Evolutionary conservation across 2,113 vertebrate species (phyloP), one percentile per base, ranked within the genome.

Genomic region (Oenanthe oenanthe): DNA sequence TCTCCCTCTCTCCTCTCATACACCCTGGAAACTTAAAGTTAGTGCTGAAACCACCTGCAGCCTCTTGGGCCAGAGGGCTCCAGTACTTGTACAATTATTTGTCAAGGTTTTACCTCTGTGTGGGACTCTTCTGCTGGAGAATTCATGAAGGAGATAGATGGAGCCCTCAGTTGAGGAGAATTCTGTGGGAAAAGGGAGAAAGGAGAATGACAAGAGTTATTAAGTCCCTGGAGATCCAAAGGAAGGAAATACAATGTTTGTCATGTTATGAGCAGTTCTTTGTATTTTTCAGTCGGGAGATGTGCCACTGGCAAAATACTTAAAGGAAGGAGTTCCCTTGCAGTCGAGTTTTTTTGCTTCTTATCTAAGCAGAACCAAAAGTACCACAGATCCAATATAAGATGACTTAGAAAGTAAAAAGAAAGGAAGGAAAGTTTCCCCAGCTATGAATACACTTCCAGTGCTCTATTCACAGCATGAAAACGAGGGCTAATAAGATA

Each of bases 1-100:
- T 3, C 5, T 2, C 1, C 0, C 5, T 53, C 9, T 31, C 7
- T 71, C 19, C 19, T 7, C 13, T 34, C n/a, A 14, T 20, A 48
- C 19, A 17, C 13, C 5, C 26, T 0, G 0, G 12, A 31, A 53
- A 16, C 17, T 54, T 45, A 6, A 8, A 24, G 17, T 61, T 36
- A 4, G 5, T 40, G 10, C 28, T n/a, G 36, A 29, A 75, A 74
- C 10, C 61, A n/a, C 4, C 13, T 32, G 1, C 24, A 58, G 12
- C 10, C 15, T 78, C 42, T 50, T 2, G 7, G 61, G n/a, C 20
- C 51, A 40, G 26, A 47, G 40, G 14, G 6, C 9, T 74, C 4
- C 2, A 71, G 21, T 31, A 9, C 18, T 74, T 36, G 6, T 40
- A 18, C 25, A 74, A 17, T 40, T 71, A 21, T 72, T 71, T 85